Percentiles rank a stretch among this genome's conserved stretches.
phyloP scores from a whole-genome alignment of 2,888 invertebrate genomes.

The Zaprionus bogoriensis region DNA sequence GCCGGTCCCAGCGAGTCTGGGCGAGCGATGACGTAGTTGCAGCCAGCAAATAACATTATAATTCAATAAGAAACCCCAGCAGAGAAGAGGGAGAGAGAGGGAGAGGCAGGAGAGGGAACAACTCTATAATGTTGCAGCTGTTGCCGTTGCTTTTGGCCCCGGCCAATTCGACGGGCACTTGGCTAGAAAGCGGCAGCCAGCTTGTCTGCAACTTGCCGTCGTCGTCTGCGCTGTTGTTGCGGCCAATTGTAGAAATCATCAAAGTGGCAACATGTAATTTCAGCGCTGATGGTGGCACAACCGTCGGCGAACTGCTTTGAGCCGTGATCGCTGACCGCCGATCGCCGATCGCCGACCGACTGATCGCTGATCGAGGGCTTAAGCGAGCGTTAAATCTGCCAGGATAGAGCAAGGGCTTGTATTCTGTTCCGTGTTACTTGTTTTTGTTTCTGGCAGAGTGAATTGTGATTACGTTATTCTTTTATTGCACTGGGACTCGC shows the following conservation, averaged over 20 bases:
- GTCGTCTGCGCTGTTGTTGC: slow-evolving; percentile 44
- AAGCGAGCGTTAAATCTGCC: slow-evolving; percentile 73
- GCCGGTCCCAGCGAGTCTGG: slow-evolving; percentile 52
- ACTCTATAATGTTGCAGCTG: slow-evolving; percentile 48
- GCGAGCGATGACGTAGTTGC: slow-evolving; percentile 58
- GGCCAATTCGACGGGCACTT: slow-evolving; percentile 23
- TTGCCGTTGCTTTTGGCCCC: slow-evolving; percentile 12
- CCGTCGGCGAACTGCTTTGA: slow-evolving; percentile 65
- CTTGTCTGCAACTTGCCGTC: slow-evolving; percentile 51
- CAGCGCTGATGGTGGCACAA: slow-evolving; percentile 54
- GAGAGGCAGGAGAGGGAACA: slow-evolving; percentile 18
- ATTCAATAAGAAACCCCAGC: slow-evolving; percentile 64
- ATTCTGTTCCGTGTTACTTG: too few species aligned
- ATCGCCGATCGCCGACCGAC: slow-evolving; percentile 4
- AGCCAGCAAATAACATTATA: slow-evolving; percentile 68
- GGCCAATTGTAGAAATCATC: slow-evolving; percentile 76
- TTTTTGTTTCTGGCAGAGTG: too few species aligned
- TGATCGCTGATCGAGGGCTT: slow-evolving; percentile 45
- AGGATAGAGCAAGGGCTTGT: slow-evolving; percentile 19
- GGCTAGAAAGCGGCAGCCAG: slow-evolving; percentile 65
- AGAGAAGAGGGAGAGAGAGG: slow-evolving; percentile 8
- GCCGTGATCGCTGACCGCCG: slow-evolving; percentile 30
- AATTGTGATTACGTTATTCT: slow-evolving; percentile 58
- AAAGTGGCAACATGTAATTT: slow-evolving; percentile 72
- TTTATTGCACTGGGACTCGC: slow-evolving; percentile 43